A percentile compares a stretch with the other conserved stretches of the same genome.
Conservation (phyloP, 2,113 vertebrate genomes). For the Montifringilla adamsi region DNA sequence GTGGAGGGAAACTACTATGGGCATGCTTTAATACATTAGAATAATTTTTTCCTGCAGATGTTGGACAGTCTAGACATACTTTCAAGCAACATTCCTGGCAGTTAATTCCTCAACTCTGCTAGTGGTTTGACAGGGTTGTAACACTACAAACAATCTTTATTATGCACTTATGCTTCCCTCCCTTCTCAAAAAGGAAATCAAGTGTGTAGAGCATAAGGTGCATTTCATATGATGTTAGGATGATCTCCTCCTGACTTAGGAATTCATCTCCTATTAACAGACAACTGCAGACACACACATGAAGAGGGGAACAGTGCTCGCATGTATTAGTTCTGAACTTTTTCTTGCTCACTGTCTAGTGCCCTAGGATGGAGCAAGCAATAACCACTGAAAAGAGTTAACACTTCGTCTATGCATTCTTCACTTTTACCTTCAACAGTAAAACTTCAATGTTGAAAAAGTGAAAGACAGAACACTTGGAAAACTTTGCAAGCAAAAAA, state of each 20-base stretch:
- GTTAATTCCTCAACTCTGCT: slow-evolving; percentile 23
- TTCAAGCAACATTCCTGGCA: slow-evolving; percentile 53
- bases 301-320: background rate
- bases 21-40: slow-evolving; percentile 5
- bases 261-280: background rate
- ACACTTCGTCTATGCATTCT: accelerated
- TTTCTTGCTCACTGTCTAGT: background rate
- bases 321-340: background rate
- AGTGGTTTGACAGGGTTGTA: background rate
- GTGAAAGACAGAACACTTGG: background rate
- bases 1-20: slow-evolving; percentile 30
- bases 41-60: slow-evolving; percentile 8
- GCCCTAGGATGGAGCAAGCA: background rate
- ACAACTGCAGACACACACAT: background rate
- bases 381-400: background rate
- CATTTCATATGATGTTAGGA: background rate
- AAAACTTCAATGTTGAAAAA: background rate
- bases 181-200: background rate
- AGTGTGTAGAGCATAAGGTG: background rate
- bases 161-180: background rate
- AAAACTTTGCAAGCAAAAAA: background rate
- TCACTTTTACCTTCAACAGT: background rate
- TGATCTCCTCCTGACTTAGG: background rate
- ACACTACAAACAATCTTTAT: slow-evolving; percentile 1
- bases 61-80: slow-evolving; percentile 1